phyloP scores from a whole-genome alignment of 2,888 invertebrate species.

The Drosophila monieri region DNA sequence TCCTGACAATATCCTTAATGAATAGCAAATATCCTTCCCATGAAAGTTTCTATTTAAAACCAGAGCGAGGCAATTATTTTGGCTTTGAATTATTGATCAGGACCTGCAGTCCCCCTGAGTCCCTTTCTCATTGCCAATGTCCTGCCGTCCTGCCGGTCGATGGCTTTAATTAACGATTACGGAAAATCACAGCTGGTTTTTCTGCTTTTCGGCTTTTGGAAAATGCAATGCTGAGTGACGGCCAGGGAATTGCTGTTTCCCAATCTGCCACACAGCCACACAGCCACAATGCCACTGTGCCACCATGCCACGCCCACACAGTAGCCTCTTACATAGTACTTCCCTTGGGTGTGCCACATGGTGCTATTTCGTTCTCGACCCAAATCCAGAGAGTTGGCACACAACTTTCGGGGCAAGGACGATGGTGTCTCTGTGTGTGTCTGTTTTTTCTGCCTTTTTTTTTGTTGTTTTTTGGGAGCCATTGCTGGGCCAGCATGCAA shows the following conservation, averaged over 20 bases:
- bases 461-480: conserved; percentile 32
- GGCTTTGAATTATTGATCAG: background rate
- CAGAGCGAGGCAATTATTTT: background rate
- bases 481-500: conserved; percentile 42
- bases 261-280: background rate
- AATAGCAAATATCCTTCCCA: too few relatives aligned
- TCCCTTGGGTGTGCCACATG: conserved; percentile 24
- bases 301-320: conserved; percentile 12
- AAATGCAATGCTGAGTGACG: conserved; percentile 44
- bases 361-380: conserved; percentile 30
- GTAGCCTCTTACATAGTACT: background rate
- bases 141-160: background rate
- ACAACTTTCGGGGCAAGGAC: conserved; percentile 40
- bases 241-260: conserved; percentile 17
- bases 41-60: background rate
- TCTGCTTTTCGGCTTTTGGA: conserved; percentile 2
- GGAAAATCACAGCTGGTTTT: conserved; percentile 54
- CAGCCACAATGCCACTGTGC: background rate
- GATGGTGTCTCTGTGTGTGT: conserved; percentile 2
- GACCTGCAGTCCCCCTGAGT: background rate
- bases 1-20: too few relatives aligned
- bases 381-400: conserved; percentile 40
- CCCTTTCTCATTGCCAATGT: too few relatives aligned
- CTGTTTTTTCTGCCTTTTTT: conserved; percentile 14
- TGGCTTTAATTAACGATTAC: conserved; percentile 53